A percentile compares a stretch with the other conserved stretches of the same genome.
Conservation (phyloP, 2,797 vertebrate species). For the Cephalopachus bancanus region DNA sequence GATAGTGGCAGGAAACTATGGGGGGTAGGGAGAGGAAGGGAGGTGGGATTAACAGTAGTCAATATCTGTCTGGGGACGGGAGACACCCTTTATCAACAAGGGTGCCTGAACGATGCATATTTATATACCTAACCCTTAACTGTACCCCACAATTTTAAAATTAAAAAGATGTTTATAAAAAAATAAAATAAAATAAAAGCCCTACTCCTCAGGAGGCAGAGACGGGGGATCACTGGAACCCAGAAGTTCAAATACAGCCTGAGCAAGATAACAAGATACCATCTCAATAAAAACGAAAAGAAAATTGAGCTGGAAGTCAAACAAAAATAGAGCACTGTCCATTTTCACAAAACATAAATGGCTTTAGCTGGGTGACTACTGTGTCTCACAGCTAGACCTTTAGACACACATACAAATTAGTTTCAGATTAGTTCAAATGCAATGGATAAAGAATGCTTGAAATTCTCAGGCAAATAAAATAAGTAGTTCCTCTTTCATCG, state of each 20-base stretch:
- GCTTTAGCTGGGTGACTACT: neutral
- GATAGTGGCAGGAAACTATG: no score
- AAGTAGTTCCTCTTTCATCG: slow-evolving; percentile 21
- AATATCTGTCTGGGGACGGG: no score
- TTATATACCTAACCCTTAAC: no score
- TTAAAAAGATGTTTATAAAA: no score
- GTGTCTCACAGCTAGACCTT: slow-evolving; percentile 52
- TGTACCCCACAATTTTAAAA: no score
- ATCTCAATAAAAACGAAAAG: neutral
- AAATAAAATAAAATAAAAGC: slow-evolving; percentile 48
- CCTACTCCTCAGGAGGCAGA: no score
- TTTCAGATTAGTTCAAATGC: slow-evolving; percentile 1
- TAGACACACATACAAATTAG: neutral
- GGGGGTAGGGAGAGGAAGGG: no score
- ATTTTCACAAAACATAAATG: neutral
- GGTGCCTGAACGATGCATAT: no score
- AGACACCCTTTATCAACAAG: no score
- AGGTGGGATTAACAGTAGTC: no score
- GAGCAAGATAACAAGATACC: neutral
- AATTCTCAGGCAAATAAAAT: slow-evolving; percentile 42
- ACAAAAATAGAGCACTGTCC: neutral
- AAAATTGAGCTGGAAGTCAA: slow-evolving; percentile 59
- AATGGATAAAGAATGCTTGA: neutral
- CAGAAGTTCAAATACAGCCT: no score
- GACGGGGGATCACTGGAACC: no score